Conservation (phyloP, 2,888 invertebrate species). For the Diadegma fenestrale region DNA sequence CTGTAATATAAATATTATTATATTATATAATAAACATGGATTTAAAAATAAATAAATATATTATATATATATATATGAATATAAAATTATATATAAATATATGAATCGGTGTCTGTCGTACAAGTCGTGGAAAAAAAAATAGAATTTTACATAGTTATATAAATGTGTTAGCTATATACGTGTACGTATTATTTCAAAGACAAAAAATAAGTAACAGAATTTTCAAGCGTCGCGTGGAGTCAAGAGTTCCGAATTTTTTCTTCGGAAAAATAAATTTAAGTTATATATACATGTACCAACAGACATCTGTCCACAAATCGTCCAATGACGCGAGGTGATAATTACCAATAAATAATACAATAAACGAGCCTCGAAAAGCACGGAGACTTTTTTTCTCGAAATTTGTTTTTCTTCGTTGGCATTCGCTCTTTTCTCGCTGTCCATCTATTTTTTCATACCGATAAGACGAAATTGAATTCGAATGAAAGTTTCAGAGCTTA, state of each 20-base stretch:
- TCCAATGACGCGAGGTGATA: conserved; percentile 78
- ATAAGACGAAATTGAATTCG: conserved; percentile 49
- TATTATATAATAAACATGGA: conserved; percentile 75
- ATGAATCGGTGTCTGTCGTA: conserved; percentile 81
- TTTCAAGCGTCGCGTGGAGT: conserved; percentile 52
- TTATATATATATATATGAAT: conserved; percentile 74
- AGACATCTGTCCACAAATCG: conserved; percentile 81
- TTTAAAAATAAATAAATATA: conserved; percentile 60
- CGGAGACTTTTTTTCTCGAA: neutral
- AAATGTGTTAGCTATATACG: conserved; percentile 63
- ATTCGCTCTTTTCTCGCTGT: conserved; percentile 36
- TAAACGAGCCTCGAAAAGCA: neutral
- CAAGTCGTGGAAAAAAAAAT: conserved; percentile 76
- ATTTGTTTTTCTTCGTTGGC: conserved; percentile 49
- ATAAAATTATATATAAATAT: conserved; percentile 74
- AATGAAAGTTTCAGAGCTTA: conserved; percentile 64
- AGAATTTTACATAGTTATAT: conserved; percentile 63
- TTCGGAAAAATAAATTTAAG: conserved; percentile 36
- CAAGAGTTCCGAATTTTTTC: conserved; percentile 3
- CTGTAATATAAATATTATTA: conserved; percentile 81
- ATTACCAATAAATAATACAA: conserved; percentile 56
- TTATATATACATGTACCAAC: conserved; percentile 25
- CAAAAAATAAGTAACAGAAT: conserved; percentile 37
- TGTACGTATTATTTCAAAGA: conserved; percentile 53
- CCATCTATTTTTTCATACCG: conserved; percentile 56